Conservation (phyloP, 1,140 invertebrate species). For the Trialeurodes vaporariorum region DNA sequence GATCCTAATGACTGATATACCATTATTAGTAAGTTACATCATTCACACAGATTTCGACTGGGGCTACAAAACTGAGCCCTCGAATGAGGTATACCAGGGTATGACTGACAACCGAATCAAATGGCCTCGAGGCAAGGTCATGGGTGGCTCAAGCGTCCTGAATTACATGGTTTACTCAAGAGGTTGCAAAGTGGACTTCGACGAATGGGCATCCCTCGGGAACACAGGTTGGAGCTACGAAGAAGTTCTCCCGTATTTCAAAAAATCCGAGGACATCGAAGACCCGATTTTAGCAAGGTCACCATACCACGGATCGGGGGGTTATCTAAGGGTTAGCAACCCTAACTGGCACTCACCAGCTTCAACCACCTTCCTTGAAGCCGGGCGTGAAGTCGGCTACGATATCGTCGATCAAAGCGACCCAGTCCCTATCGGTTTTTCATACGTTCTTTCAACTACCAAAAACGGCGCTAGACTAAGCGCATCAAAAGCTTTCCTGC, state of each 20-base stretch:
- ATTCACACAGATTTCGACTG: constrained; percentile 36
- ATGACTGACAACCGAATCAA: neutral
- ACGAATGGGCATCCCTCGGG: constrained; percentile 40
- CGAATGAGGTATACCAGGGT: neutral
- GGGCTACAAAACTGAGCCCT: constrained; percentile 44
- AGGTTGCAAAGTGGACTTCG: constrained; percentile 44
- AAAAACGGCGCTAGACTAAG: constrained; percentile 48
- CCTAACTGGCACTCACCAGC: constrained; percentile 48
- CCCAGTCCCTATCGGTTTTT: constrained; percentile 50
- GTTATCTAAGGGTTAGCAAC: constrained; percentile 54
- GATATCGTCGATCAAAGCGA: constrained; percentile 45
- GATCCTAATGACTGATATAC: constrained; percentile 30
- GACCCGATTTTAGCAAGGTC: neutral
- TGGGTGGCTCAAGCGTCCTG: constrained; percentile 51
- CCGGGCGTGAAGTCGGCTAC: constrained; percentile 42
- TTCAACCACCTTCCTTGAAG: constrained; percentile 37
- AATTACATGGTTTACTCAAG: constrained; percentile 52
- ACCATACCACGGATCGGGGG: constrained; percentile 38
- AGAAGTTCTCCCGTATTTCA: constrained; percentile 41
- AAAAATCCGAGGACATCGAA: constrained; percentile 34
- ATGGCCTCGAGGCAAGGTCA: constrained; percentile 34
- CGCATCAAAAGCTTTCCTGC: constrained; percentile 47
- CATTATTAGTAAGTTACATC: constrained; percentile 11
- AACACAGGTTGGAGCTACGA: constrained; percentile 42
- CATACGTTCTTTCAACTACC: constrained; percentile 46